Evolutionary conservation across 1,140 invertebrate species (phyloP).

Genomic region (Scaptomyza pallida): DNA sequence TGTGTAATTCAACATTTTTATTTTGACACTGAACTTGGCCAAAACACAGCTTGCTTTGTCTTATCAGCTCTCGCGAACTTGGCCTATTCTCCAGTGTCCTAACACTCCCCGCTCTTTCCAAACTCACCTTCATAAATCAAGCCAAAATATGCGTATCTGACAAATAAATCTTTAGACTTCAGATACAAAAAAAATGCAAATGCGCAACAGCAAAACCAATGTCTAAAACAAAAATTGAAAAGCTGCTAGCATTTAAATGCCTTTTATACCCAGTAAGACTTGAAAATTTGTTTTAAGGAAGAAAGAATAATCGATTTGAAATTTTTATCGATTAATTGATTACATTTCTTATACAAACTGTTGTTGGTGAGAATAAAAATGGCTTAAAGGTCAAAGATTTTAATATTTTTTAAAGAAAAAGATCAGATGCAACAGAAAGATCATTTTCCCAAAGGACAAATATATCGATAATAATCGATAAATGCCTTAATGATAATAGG

Average conservation of each 20-base stretch:
- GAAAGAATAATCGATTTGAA: too few relatives aligned
- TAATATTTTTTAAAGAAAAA: too few relatives aligned
- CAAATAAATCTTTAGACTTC: constrained; percentile 59
- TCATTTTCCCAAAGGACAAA: too few relatives aligned
- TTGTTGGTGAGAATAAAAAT: too few relatives aligned
- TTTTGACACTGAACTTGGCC: constrained; percentile 28
- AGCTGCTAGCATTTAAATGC: constrained; percentile 19
- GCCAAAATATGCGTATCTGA: constrained; percentile 53
- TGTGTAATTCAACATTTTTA: constrained; percentile 2
- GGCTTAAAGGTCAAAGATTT: too few relatives aligned
- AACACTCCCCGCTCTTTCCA: not conserved
- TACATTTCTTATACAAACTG: too few relatives aligned
- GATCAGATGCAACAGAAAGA: too few relatives aligned
- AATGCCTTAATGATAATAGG: too few relatives aligned
- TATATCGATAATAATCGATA: too few relatives aligned
- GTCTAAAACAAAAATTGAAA: constrained; percentile 33
- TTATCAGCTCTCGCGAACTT: constrained; percentile 6
- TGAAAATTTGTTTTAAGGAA: too few relatives aligned
- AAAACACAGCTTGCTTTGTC: constrained; percentile 3
- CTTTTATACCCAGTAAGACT: not conserved
- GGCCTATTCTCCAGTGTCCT: not conserved
- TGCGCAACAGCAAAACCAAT: constrained; percentile 43
- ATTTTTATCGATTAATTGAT: too few relatives aligned
- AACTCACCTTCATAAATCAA: constrained; percentile 62
- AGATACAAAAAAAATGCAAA: constrained; percentile 59